phyloP scores from a whole-genome alignment of 2,797 vertebrate species.

The Crenichthys baileyi region DNA sequence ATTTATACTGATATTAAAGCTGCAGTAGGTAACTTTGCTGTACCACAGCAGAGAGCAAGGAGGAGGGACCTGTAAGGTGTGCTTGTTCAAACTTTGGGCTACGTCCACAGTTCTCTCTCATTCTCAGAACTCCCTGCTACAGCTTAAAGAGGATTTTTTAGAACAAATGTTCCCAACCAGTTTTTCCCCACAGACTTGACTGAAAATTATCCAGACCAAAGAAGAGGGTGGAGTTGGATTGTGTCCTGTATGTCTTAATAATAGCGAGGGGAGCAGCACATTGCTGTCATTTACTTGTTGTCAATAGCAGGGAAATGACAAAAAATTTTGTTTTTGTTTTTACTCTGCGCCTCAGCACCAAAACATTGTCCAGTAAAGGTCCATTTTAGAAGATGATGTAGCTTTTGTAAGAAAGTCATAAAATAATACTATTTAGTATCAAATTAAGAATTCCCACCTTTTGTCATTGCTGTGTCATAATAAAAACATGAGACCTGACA shows the following conservation, averaged over 20 bases:
- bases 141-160: not conserved
- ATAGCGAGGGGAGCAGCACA: too few species aligned
- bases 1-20: slow-evolving; percentile 3
- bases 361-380: not conserved
- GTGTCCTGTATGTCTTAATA: not conserved
- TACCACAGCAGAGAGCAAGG: too few species aligned
- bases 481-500: not conserved
- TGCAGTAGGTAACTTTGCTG: too few species aligned
- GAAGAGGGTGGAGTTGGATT: not conserved
- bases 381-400: not conserved
- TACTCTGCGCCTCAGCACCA: not conserved
- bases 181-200: not conserved
- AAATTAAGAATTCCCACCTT: not conserved
- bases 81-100: too few species aligned
- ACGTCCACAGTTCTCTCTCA: too few species aligned
- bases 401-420: not conserved
- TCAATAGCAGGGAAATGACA: not conserved
- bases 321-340: not conserved
- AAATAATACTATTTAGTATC: not conserved
- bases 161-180: not conserved
- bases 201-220: not conserved
- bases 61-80: too few species aligned
- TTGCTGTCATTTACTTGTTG: too few species aligned
- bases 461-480: not conserved
- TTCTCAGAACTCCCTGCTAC: too few species aligned